Evolutionary conservation across 2,888 invertebrate species (phyloP).

Genomic region (Cephus pulcher): DNA sequence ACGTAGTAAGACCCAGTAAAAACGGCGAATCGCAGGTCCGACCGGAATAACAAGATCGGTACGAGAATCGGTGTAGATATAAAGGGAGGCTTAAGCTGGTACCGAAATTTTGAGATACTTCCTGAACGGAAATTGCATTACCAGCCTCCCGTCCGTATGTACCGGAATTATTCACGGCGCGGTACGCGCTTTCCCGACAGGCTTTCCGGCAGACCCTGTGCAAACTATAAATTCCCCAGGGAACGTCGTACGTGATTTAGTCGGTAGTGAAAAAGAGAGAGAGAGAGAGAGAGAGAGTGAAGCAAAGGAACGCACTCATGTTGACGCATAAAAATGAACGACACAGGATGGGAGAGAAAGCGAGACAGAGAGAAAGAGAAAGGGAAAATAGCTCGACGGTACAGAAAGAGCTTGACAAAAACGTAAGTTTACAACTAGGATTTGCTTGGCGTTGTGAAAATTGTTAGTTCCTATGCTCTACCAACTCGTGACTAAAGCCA

Average conservation of each 20-base stretch:
- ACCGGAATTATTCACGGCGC: slow-evolving; percentile 18
- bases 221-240: slow-evolving; percentile 47
- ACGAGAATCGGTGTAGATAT: neutral
- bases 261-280: slow-evolving; percentile 20
- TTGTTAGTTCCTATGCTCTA: slow-evolving; percentile 45
- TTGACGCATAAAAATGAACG: neutral
- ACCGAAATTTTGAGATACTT: neutral
- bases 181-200: neutral
- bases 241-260: slow-evolving; percentile 47
- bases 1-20: neutral
- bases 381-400: slow-evolving; percentile 3
- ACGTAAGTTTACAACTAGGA: slow-evolving; percentile 16
- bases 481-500: too few relatives aligned
- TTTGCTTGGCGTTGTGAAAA: slow-evolving; percentile 29
- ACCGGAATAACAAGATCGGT: too few relatives aligned
- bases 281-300: slow-evolving; percentile 14
- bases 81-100: neutral
- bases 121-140: slow-evolving; percentile 16
- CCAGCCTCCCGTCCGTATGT: neutral
- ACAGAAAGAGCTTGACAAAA: slow-evolving; percentile 9
- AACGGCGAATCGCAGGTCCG: too few relatives aligned
- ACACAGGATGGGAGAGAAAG: slow-evolving; percentile 1
- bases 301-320: slow-evolving; percentile 3
- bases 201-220: slow-evolving; percentile 23
- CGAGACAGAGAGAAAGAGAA: slow-evolving; percentile 6